Percentiles rank a stretch among this genome's conserved stretches.
phyloP scores from a whole-genome alignment of 2,113 vertebrate genomes.

The Stegostoma tigrinum region DNA sequence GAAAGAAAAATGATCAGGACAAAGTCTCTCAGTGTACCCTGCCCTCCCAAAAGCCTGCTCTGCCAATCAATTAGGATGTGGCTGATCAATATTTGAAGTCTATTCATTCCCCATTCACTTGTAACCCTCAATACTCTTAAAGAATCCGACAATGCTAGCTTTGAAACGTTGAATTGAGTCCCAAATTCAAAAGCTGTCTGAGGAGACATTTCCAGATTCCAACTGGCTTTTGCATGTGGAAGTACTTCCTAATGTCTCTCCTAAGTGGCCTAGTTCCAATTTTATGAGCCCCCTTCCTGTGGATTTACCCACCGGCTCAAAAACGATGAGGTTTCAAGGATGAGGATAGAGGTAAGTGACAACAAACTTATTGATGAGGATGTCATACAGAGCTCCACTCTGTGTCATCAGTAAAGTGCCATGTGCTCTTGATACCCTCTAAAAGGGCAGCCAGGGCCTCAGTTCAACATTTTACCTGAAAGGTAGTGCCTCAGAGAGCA shows the following conservation, averaged over 20 bases:
- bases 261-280: background rate
- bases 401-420: background rate
- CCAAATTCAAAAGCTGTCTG: too few species aligned
- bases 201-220: background rate
- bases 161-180: background rate
- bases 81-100: background rate
- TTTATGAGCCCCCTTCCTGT: too few species aligned
- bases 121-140: background rate
- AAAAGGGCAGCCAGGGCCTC: background rate
- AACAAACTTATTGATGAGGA: background rate
- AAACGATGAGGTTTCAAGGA: background rate
- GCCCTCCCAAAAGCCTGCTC: background rate
- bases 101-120: background rate
- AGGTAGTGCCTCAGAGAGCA: background rate
- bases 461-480: background rate
- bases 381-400: background rate
- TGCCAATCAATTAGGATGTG: background rate
- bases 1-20: background rate
- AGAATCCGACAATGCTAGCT: background rate
- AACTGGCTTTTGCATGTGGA: background rate
- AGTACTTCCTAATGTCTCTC: background rate
- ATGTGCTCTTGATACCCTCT: background rate
- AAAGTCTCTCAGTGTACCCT: too few species aligned
- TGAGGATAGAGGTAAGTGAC: background rate
- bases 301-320: background rate